Conservation (phyloP, 2,888 invertebrate species). For the Cacoxenus indagator region DNA sequence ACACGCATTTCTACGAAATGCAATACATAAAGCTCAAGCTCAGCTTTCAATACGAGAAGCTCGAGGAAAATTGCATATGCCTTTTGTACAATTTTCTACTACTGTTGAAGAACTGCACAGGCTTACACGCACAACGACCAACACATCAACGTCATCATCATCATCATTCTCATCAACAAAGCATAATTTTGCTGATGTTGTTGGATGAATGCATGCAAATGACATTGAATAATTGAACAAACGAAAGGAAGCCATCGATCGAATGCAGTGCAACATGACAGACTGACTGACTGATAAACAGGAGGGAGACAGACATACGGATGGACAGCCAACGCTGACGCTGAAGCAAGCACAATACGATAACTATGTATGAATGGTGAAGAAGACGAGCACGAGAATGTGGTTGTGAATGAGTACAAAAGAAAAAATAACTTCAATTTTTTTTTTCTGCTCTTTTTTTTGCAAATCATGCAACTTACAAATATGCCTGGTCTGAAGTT, state of each 20-base stretch:
- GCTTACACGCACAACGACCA: background rate
- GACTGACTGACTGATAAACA: constrained; percentile 35
- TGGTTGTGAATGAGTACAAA: background rate
- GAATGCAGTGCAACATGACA: background rate
- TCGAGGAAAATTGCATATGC: too few relatives aligned
- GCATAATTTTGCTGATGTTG: background rate
- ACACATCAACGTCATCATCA: too few relatives aligned
- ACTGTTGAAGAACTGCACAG: background rate
- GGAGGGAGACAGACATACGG: too few relatives aligned
- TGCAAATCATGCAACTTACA: constrained; percentile 3
- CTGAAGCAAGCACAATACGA: background rate
- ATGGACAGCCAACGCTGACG: constrained; percentile 28
- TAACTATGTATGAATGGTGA: too few relatives aligned
- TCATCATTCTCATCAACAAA: background rate
- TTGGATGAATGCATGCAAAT: constrained; percentile 5
- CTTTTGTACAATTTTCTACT: too few relatives aligned
- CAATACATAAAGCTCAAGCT: too few relatives aligned
- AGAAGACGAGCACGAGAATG: background rate
- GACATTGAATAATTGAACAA: constrained; percentile 18
- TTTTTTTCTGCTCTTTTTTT: too few relatives aligned
- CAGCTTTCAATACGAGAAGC: too few relatives aligned
- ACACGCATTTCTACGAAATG: background rate
- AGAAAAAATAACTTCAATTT: too few relatives aligned
- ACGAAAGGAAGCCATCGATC: background rate
- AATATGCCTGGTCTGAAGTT: too few relatives aligned